Evolutionary conservation across 2,888 invertebrate species (phyloP).

Genomic region (Hemaris fuciformis): DNA sequence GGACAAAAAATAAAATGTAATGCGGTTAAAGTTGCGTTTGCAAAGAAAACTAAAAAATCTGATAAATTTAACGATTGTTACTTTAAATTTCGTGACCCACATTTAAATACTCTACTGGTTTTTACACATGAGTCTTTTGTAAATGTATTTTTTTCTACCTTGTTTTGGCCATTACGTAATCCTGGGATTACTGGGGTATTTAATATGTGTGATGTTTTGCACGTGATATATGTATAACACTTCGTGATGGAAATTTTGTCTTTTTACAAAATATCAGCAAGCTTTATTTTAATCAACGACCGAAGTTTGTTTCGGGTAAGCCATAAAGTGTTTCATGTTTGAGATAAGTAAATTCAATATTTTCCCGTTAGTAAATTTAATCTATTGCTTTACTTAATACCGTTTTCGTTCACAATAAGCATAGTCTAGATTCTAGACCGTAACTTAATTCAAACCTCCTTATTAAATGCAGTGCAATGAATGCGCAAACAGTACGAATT

Average conservation of each 20-base stretch:
- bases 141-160: background rate
- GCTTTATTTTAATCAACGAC: no score
- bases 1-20: no score
- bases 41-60: background rate
- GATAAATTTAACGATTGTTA: background rate
- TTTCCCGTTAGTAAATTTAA: no score
- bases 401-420: no score
- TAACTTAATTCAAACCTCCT: background rate
- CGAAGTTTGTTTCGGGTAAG: no score
- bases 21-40: background rate
- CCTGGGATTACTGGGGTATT: background rate
- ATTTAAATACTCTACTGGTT: background rate
- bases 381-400: no score
- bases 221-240: background rate
- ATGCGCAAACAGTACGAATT: background rate
- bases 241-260: background rate
- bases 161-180: background rate
- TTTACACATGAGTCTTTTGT: background rate
- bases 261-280: no score
- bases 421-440: background rate
- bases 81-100: background rate
- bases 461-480: background rate
- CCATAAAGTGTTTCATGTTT: no score
- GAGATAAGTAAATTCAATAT: no score
- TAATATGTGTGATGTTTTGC: background rate